phyloP scores from a whole-genome alignment of 2,888 invertebrate species.

The Platypus cylindrus region DNA sequence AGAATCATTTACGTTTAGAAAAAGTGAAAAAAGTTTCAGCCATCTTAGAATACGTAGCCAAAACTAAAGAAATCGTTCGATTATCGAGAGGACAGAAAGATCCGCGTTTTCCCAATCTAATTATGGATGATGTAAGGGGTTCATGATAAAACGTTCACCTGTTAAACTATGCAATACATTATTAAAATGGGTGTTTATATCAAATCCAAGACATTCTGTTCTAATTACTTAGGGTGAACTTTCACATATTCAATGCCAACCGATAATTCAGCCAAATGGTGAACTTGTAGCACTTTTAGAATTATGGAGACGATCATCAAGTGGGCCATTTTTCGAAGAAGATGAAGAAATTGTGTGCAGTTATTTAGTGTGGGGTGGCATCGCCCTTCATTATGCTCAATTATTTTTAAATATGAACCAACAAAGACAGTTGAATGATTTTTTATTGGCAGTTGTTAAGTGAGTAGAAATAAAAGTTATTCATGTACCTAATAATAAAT shows the following conservation, averaged over 20 bases:
- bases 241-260: constrained; percentile 44
- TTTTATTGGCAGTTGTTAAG: constrained; percentile 69
- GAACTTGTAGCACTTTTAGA: constrained; percentile 55
- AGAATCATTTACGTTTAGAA: constrained; percentile 28
- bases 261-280: constrained; percentile 50
- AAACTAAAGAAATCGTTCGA: constrained; percentile 37
- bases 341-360: constrained; percentile 57
- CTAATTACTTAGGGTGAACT: constrained; percentile 23
- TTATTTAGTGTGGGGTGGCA: constrained; percentile 57
- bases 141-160: constrained; percentile 3
- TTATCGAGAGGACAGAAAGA: constrained; percentile 36
- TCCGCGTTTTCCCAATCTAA: constrained; percentile 40
- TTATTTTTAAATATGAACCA: constrained; percentile 56
- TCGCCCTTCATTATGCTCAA: constrained; percentile 56
- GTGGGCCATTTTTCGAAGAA: constrained; percentile 45
- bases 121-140: constrained; percentile 32
- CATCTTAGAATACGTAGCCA: constrained; percentile 33
- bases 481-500: not conserved
- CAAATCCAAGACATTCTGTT: too few species aligned
- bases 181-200: too few species aligned
- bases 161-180: too few species aligned
- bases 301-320: constrained; percentile 44
- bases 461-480: constrained; percentile 35
- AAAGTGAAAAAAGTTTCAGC: constrained; percentile 23
- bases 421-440: constrained; percentile 61